Evolutionary conservation across 2,113 vertebrate species (phyloP), one percentile per base, ranked within the genome.

Genomic region (Suncus etruscus): DNA sequence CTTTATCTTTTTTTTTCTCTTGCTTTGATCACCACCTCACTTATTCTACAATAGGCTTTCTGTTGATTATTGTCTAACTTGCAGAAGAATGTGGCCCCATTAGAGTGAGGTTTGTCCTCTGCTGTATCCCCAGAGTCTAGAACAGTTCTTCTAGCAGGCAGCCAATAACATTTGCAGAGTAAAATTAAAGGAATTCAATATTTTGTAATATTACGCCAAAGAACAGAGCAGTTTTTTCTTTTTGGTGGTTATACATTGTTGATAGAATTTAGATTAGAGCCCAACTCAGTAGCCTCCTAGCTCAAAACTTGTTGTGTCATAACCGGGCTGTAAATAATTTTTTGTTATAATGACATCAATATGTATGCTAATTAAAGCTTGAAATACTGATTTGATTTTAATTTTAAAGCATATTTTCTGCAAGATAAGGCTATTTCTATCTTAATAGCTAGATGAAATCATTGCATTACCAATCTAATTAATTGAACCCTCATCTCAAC

Each of bases 341-440:
- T 90, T 86, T 73, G 73, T 77, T 65, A 63, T n/a, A 48, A 68
- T 45, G 31, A 32, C 32, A 72, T 68, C 51, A 51, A 45, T 89
- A 70, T 58, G 50, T 45, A 29, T 83, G 65, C 72, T 79, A 83
- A 50, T 83, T n/a, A 78, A 86, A 77, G 27, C 48, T 48, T 79
- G 66, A 65, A 61, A 77, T 47, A 77, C 14, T 45, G 45, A 68
- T 72, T 73, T 15, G 1, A 25, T 88, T 91, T 82, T 89, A 11
- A 45, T 65, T 75, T 89, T 72, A 70, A 86, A 91, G 39, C 9
- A 11, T 66, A 16, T 76, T 61, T 91, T 88, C 27, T 83, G 76
- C 39, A 54, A 11, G 1, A 47, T 73, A 12, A 70, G 24, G 7
- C 78, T 75, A 29, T 65, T 92, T 82, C 48, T 76, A 16, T 74